Evolutionary conservation across 2,113 vertebrate species (phyloP).

Genomic region (Heptranchias perlo): DNA sequence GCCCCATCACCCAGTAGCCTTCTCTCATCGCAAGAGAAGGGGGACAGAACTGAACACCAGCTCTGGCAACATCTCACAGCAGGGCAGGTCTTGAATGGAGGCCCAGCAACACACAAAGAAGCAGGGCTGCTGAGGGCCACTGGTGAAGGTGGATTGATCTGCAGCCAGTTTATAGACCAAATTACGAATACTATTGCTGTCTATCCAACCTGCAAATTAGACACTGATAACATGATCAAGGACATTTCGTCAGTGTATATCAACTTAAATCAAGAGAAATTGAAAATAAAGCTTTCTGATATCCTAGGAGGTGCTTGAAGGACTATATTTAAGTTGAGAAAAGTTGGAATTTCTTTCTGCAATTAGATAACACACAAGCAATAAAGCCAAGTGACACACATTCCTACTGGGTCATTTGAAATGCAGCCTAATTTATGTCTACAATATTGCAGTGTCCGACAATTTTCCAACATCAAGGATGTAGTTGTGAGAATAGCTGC

Average conservation of each 20-base stretch:
- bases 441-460: not conserved
- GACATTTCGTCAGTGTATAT: not conserved
- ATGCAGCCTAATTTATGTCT: not conserved
- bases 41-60: not conserved
- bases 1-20: not conserved
- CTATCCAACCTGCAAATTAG: not conserved
- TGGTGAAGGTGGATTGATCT: not conserved
- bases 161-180: not conserved
- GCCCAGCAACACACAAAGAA: not conserved
- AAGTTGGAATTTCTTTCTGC: not conserved
- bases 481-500: not conserved
- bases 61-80: not conserved
- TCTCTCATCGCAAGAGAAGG: not conserved
- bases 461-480: not conserved
- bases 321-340: not conserved
- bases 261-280: not conserved
- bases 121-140: not conserved
- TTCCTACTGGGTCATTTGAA: not conserved
- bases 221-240: not conserved
- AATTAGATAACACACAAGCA: not conserved
- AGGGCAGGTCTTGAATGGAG: not conserved
- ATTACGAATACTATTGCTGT: not conserved
- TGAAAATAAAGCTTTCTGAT: not conserved
- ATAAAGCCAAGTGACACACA: not conserved
- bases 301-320: not conserved